These are phyloP conservation scores for Crax fasciolata DNA, from an alignment of 2,797 vertebrate genomes.

Conservation along the genomic window DNA sequence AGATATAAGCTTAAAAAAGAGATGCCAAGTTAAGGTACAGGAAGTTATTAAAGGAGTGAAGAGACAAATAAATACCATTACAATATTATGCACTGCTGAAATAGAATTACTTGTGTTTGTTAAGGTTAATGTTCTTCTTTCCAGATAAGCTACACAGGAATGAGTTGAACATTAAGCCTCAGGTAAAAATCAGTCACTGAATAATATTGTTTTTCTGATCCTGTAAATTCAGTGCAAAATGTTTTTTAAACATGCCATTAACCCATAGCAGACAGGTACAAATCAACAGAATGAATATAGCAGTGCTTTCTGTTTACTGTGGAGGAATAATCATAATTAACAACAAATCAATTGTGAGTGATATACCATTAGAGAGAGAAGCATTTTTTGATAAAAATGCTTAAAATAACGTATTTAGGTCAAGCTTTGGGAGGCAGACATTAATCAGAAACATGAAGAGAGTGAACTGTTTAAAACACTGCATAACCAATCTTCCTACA, in stretches of 20 bases:
- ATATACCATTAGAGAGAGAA: constrained; percentile 31
- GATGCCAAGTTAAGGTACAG: neutral
- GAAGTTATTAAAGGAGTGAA: neutral
- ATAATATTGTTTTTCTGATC: constrained; percentile 12
- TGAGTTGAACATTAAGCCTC: constrained; percentile 4
- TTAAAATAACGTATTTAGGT: neutral
- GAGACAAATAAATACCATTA: neutral
- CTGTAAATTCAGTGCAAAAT: neutral
- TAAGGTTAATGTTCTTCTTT: constrained; percentile 29
- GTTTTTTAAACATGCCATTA: constrained; percentile 33
- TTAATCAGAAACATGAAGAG: neutral
- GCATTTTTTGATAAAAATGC: neutral
- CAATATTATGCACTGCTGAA: neutral
- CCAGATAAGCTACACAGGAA: neutral
- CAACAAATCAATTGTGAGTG: constrained; percentile 2
- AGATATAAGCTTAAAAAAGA: neutral
- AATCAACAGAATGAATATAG: constrained; percentile 23
- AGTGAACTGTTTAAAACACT: neutral
- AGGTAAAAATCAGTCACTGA: constrained; percentile 49
- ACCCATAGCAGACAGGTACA: constrained; percentile 27
- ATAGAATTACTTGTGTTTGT: neutral
- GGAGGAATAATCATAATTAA: constrained; percentile 43
- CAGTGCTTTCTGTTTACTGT: neutral
- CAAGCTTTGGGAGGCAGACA: neutral
- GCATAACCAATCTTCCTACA: neutral